These are phyloP conservation scores for Drosophila fulvimacula DNA, from an alignment of 2,888 invertebrate species.

Conservation along the genomic window DNA sequence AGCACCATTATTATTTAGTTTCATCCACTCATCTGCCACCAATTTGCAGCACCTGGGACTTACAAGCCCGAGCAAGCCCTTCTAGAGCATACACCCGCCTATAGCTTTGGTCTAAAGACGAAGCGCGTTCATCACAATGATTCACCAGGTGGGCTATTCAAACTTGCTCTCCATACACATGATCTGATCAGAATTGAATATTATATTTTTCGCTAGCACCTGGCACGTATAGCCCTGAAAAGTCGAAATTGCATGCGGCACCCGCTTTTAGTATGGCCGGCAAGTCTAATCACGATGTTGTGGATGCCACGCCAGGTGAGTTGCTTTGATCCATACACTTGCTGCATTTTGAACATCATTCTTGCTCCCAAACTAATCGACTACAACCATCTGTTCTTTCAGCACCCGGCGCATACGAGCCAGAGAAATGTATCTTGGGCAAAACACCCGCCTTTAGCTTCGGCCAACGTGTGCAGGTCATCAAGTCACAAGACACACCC, in stretches of 20 bases:
- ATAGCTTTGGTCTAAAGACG: constrained; percentile 90
- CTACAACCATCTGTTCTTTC: constrained; percentile 21
- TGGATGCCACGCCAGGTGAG: constrained; percentile 78
- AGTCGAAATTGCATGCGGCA: constrained; percentile 85
- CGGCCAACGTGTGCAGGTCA: constrained; percentile 88
- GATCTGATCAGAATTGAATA: constrained; percentile 1
- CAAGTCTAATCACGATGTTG: constrained; percentile 84
- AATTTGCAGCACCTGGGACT: constrained; percentile 85
- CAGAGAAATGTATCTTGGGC: constrained; percentile 86
- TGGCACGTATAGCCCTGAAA: constrained; percentile 87
- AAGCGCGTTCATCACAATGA: constrained; percentile 87
- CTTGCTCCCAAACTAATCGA: not conserved
- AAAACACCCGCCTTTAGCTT: constrained; percentile 90
- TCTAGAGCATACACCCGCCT: constrained; percentile 87
- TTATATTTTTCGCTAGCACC: constrained; percentile 79
- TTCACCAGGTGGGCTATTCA: constrained; percentile 84
- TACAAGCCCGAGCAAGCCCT: constrained; percentile 86
- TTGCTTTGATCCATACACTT: not conserved
- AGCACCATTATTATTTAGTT: not conserved
- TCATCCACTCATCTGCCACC: constrained; percentile 1
- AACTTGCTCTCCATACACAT: not conserved
- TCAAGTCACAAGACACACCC: constrained; percentile 84
- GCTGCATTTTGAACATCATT: not conserved
- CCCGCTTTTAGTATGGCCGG: constrained; percentile 86
- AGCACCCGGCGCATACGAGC: constrained; percentile 88